Base-by-base conservation (phyloP, 2,113 vertebrate genomes). In the Carlito syrichta region DNA sequence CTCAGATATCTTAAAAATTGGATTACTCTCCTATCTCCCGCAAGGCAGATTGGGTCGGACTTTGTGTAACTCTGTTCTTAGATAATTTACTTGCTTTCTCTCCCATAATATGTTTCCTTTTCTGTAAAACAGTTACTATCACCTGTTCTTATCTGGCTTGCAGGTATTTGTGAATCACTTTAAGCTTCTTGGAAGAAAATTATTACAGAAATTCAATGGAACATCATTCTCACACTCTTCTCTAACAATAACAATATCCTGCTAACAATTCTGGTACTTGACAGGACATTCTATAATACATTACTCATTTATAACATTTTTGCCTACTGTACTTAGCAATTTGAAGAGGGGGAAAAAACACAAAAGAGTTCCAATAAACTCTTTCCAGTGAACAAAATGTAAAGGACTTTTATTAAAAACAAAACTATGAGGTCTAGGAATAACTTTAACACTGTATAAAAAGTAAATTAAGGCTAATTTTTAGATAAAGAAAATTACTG, bases 161-260 rank as follows among this genome's bases (percentile, higher is more conserved):
- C 22, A 86, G n/a, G 54, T 83, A 86, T 91, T 38, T 60, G 20
- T 62, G 68, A 89, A 74, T 91, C 56, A 93, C 84, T 82, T 93
- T 79, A 83, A 77, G 68, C 43, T 92, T 94, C 54, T 79, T 86
- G 35, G 68, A 85, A 95, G 60, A 90, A 95, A 96, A 93, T 4
- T 60, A 43, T 40, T 45, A 74, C 40, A 25, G 38, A 79, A 82
- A 85, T 56, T 84, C 63, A 82, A 73, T 86, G 74, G 25, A 83
- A 71, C 30, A 84, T 45, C 23, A 91, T 89, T 76, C 43, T 43
- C 45, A 91, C 40, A 81, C 16, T 69, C 73, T 73, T 66, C 63
- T 79, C 76, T 79, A 84, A 91, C 38, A 88, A 71, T 79, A 84
- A 91, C 38, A 88, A 71, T 43, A 76, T 3, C 8, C 43, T 52